phyloP scores from a whole-genome alignment of 2,888 invertebrate species.

The Drosophila merina region DNA sequence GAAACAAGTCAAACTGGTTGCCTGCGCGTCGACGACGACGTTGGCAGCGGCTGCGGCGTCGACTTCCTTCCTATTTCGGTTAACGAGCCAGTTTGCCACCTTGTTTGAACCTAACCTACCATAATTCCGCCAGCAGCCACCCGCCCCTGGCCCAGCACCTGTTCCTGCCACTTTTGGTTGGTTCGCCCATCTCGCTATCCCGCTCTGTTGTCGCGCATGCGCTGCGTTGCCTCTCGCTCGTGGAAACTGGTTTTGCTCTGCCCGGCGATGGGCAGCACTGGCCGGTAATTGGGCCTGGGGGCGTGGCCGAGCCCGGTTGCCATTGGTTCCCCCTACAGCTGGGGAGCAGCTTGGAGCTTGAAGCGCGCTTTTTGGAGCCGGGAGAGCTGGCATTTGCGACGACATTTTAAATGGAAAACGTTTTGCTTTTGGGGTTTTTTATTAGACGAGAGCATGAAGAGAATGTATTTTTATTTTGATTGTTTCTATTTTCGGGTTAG shows the following conservation, averaged over 20 bases:
- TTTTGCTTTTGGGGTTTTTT: constrained; percentile 82
- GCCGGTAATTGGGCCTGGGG: constrained; percentile 51
- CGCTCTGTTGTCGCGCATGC: constrained; percentile 39
- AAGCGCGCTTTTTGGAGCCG: constrained; percentile 1
- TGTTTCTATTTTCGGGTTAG: constrained; percentile 75
- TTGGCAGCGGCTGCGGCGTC: constrained; percentile 30
- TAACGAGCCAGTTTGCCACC: constrained; percentile 78
- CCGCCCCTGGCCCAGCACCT: constrained; percentile 30
- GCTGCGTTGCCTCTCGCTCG: constrained; percentile 41
- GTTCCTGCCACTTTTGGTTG: constrained; percentile 33
- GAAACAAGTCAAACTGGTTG: constrained; percentile 65
- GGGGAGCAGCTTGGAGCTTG: background rate
- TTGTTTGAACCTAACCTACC: constrained; percentile 82
- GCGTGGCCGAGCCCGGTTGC: constrained; percentile 52
- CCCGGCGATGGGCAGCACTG: constrained; percentile 76
- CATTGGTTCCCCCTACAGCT: constrained; percentile 54
- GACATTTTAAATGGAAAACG: constrained; percentile 83
- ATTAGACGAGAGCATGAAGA: constrained; percentile 66
- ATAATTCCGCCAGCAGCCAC: constrained; percentile 69
- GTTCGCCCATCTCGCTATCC: constrained; percentile 46
- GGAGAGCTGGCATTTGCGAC: constrained; percentile 63
- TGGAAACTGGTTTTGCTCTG: constrained; percentile 61
- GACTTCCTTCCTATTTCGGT: constrained; percentile 79
- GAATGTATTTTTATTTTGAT: constrained; percentile 79
- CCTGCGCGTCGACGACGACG: constrained; percentile 26